These are phyloP conservation scores for Bolinopsis microptera DNA, from an alignment of 37 sponge, comb jelly and placozoan genomes.

Conservation along the genomic window DNA sequence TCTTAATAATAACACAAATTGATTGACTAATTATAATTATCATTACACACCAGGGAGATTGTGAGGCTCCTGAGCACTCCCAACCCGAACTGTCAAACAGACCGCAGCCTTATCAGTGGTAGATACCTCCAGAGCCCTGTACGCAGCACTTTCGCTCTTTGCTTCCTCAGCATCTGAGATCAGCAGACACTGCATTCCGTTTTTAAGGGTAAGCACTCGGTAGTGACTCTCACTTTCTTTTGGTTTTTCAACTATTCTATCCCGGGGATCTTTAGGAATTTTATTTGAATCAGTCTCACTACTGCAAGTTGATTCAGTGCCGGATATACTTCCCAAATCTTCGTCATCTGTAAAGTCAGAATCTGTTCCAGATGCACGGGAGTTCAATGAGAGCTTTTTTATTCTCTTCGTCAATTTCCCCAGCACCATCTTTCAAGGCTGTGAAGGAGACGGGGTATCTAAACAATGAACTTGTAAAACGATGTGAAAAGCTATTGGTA, in stretches of 20 bases:
- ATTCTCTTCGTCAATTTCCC: background rate
- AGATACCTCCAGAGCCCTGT: background rate
- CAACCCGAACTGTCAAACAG: background rate
- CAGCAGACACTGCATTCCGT: conserved; percentile 18
- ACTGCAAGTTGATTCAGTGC: background rate
- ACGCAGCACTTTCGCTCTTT: background rate
- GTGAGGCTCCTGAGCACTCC: conserved; percentile 20
- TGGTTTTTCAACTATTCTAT: conserved; percentile 48
- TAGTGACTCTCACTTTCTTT: background rate
- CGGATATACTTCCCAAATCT: background rate
- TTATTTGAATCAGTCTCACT: background rate
- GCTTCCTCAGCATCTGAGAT: conserved; percentile 34
- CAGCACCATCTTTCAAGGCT: background rate
- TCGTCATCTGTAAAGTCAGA: background rate
- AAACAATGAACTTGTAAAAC: too few species aligned
- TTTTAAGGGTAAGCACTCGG: conserved; percentile 1
- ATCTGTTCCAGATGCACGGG: conserved; percentile 14
- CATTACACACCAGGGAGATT: conserved; percentile 5
- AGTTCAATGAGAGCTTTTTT: background rate
- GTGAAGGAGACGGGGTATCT: too few species aligned
- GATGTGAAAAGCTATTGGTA: too few species aligned
- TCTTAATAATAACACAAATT: too few species aligned
- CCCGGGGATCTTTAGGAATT: conserved; percentile 29
- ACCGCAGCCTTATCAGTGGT: conserved; percentile 18
- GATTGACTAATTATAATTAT: too few species aligned